These are phyloP conservation scores for Proteles cristata DNA, from an alignment of 2,113 vertebrate genomes.

Conservation along the genomic window DNA sequence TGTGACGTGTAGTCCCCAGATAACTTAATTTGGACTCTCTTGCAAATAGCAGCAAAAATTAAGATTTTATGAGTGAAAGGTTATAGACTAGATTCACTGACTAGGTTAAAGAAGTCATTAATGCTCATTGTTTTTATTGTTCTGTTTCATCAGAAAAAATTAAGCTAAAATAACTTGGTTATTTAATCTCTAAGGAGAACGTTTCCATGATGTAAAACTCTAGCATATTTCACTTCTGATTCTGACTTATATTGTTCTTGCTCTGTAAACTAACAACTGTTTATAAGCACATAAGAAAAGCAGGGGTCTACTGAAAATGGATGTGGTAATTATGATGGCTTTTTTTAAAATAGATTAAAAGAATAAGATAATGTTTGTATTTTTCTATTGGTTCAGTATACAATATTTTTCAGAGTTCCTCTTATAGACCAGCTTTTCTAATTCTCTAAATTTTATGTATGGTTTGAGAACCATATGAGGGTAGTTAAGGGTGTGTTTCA, in stretches of 20 bases:
- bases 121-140: background rate
- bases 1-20: background rate
- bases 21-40: background rate
- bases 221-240: background rate
- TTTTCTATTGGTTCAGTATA: background rate
- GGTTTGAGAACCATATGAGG: background rate
- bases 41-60: background rate
- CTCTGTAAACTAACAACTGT: background rate
- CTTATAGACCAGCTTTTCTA: background rate
- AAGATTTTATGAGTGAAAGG: background rate
- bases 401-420: background rate
- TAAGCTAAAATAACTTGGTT: background rate
- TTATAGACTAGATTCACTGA: background rate
- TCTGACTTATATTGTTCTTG: background rate
- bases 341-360: background rate
- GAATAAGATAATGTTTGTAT: background rate
- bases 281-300: background rate
- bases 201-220: background rate
- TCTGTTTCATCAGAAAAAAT: background rate
- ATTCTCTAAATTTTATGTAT: background rate
- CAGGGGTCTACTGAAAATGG: background rate
- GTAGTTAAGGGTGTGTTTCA: background rate
- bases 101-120: background rate
- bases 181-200: background rate
- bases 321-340: background rate